phyloP scores from a whole-genome alignment of 2,888 invertebrate species.

The Argyra leucocephala region DNA sequence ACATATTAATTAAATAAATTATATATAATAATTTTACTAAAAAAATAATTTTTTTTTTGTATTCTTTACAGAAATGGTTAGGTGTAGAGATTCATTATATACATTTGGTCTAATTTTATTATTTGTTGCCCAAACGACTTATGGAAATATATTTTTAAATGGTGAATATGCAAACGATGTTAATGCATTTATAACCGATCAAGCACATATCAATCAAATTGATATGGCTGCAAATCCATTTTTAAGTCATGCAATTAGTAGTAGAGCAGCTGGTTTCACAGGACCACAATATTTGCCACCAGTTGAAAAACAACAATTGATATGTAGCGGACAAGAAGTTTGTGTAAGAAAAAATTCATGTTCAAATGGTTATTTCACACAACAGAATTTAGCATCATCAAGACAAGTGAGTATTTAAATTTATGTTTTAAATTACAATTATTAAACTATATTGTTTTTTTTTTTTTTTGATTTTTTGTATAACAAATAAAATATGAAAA shows the following conservation, averaged over 20 bases:
- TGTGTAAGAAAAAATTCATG: constrained; percentile 55
- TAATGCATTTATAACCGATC: constrained; percentile 17
- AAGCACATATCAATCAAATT: constrained; percentile 13
- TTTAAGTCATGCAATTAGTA: constrained; percentile 18
- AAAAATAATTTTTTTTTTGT: constrained; percentile 8
- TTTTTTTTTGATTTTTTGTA: too few relatives aligned
- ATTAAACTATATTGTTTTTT: too few relatives aligned
- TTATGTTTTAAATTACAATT: too few relatives aligned
- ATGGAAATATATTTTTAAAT: constrained; percentile 19
- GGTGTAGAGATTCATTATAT: constrained; percentile 13
- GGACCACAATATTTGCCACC: constrained; percentile 24
- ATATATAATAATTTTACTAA: neutral
- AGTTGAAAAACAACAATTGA: constrained; percentile 25
- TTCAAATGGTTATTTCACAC: constrained; percentile 45
- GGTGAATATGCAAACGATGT: constrained; percentile 21
- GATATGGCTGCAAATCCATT: constrained; percentile 14
- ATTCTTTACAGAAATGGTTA: constrained; percentile 18
- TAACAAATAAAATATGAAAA: too few relatives aligned
- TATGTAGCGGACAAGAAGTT: constrained; percentile 51
- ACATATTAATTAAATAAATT: too few relatives aligned
- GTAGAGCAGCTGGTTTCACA: constrained; percentile 18
- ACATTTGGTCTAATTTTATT: constrained; percentile 13
- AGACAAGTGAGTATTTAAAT: constrained; percentile 15
- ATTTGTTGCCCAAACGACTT: constrained; percentile 15
- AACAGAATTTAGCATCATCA: constrained; percentile 7